Evolutionary conservation across 2,888 invertebrate genomes (phyloP).

Genomic region (Cheilosia grossa): DNA sequence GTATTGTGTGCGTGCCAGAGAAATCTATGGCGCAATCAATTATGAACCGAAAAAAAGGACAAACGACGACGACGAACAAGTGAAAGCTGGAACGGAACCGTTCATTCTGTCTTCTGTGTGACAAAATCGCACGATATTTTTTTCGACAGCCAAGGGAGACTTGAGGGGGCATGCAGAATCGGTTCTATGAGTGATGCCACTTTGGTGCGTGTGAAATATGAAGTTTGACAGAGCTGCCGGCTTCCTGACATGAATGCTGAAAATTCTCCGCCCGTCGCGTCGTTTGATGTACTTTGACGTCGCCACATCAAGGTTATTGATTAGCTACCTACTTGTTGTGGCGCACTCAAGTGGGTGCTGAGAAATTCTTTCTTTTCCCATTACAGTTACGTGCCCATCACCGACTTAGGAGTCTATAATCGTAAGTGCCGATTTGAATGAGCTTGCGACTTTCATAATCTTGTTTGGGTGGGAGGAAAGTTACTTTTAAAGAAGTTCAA

Average conservation of each 20-base stretch:
- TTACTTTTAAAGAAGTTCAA: constrained; percentile 31
- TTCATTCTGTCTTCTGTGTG: constrained; percentile 39
- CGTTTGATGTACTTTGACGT: constrained; percentile 32
- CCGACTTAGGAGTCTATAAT: constrained; percentile 8
- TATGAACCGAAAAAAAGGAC: constrained; percentile 26
- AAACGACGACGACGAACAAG: not conserved
- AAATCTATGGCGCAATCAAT: constrained; percentile 61
- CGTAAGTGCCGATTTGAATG: constrained; percentile 62
- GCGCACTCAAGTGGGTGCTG: constrained; percentile 37
- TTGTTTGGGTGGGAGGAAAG: constrained; percentile 2
- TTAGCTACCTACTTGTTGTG: constrained; percentile 57
- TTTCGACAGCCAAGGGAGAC: not conserved
- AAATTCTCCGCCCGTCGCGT: not conserved
- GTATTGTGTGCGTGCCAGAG: not conserved
- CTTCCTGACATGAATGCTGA: constrained; percentile 7
- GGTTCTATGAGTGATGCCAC: constrained; percentile 53
- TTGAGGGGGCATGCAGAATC: not conserved
- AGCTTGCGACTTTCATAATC: constrained; percentile 41
- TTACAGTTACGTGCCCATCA: constrained; percentile 8
- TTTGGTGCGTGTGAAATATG: constrained; percentile 65
- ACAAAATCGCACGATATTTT: constrained; percentile 51
- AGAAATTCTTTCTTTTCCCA: constrained; percentile 23
- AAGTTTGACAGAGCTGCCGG: not conserved
- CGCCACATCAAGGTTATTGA: constrained; percentile 56
- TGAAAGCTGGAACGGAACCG: constrained; percentile 24